Base-by-base conservation (phyloP, 2,888 invertebrate genomes). In the Petrolisthes manimaculis region DNA sequence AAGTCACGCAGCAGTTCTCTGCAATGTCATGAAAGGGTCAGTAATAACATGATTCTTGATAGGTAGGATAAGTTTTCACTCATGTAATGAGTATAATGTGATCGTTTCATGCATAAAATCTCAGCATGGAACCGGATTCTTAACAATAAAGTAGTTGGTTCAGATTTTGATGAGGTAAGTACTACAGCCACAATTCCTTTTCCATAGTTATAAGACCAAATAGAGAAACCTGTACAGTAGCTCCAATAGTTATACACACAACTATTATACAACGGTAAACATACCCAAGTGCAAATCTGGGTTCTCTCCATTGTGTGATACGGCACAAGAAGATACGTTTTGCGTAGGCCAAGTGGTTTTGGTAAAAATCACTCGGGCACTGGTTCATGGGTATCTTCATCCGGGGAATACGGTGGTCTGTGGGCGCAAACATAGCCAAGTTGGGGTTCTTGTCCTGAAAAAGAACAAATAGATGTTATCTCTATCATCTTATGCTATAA, bases 321-420 rank as follows among this genome's bases (percentile, higher is more conserved):
- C 95, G 94, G 0, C 95, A 97, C 83, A 96, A 93, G 93, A 96
- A 97, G 79, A 98, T 93, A 69, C 95, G 95, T 55, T 93, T 92
- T 9, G 92, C 91, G 91, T 93, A 93, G 91, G 94, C 93, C 54
- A 93, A 92, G 8, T 94, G 93, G 53, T 94, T 92, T 56, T 92
- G 92, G 78, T 92, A 94, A 92, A 96, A 96, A 92, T 95, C 95
- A 92, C 94, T 93, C 9, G 96, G 95, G 93, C 96, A 96, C 90
- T 94, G 94, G 0, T 94, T 93, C 90, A 94, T 94, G 18, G 95
- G 95, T 91, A 98, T 95, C 92, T 95, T 95, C 67, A 98, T 94
- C 90, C 96, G 94, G 0, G 98, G 98, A 83, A 97, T 93, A 89
- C 97, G 94, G 91, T 95, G 94, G 93, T 98, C 98, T 84, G 96